These are phyloP conservation scores for Smithornis capensis DNA, from an alignment of 2,113 vertebrate genomes.

Conservation along the genomic window DNA sequence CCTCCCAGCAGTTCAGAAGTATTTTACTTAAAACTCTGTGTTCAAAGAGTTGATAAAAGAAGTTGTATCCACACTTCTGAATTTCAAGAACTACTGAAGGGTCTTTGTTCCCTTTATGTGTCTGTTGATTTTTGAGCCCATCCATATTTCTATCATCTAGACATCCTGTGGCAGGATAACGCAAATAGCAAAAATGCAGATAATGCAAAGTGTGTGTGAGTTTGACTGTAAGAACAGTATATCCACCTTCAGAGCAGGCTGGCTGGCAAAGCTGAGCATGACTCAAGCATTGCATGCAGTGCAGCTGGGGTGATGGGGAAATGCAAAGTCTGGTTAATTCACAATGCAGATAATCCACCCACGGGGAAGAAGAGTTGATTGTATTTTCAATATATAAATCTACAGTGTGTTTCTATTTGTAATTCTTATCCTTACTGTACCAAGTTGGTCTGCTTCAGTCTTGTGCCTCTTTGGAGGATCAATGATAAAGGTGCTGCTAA, in stretches of 20 bases:
- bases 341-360: constrained; percentile 36
- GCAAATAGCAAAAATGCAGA: background rate
- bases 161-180: background rate
- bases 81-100: background rate
- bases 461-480: background rate
- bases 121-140: background rate
- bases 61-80: background rate
- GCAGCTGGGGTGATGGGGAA: constrained; percentile 23
- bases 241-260: background rate
- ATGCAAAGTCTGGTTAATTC: constrained; percentile 29
- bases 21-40: background rate
- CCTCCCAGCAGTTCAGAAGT: background rate
- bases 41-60: background rate
- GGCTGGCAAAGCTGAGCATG: background rate
- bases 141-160: background rate
- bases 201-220: background rate
- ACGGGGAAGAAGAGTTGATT: background rate
- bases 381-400: constrained; percentile 20
- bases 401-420: background rate
- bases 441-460: background rate
- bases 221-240: background rate
- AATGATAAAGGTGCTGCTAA: background rate
- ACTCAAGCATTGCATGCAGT: background rate
- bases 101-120: background rate
- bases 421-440: background rate